Percentiles rank a stretch among this genome's conserved stretches.
Evolutionary conservation across 2,888 invertebrate species (phyloP).

Genomic region (Phymatocera aterrima): DNA sequence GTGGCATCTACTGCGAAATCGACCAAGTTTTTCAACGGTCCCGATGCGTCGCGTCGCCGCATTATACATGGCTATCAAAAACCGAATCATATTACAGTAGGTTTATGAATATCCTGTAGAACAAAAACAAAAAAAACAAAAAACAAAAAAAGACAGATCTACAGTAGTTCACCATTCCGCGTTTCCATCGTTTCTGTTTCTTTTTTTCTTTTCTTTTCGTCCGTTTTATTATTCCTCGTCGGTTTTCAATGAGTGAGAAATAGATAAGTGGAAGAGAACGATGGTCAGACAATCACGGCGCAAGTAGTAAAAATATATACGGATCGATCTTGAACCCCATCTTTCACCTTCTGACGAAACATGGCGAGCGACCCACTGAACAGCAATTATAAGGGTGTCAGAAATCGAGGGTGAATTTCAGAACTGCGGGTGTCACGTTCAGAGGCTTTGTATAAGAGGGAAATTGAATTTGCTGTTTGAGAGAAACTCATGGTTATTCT

Average conservation of each 20-base stretch:
- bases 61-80: not conserved
- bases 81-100: not conserved
- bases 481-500: slow-evolving; percentile 10
- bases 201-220: no score
- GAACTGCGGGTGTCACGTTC: slow-evolving; percentile 16
- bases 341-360: not conserved
- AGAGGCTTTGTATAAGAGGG: slow-evolving; percentile 7
- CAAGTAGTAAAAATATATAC: not conserved
- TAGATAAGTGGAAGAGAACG: not conserved
- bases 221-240: no score
- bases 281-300: no score
- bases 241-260: no score
- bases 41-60: no score
- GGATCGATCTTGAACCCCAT: not conserved
- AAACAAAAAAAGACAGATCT: no score
- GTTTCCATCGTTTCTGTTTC: no score
- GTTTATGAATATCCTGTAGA: no score
- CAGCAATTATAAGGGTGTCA: slow-evolving; percentile 28
- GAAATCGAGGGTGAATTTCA: not conserved
- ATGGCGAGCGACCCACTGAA: slow-evolving; percentile 22
- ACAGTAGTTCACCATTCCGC: no score
- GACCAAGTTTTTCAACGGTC: not conserved
- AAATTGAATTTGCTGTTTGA: slow-evolving; percentile 27
- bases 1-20: no score
- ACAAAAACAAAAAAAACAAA: no score